Conservation (phyloP, 2,797 vertebrate genomes). For the Phrynocephalus vlangalii region DNA sequence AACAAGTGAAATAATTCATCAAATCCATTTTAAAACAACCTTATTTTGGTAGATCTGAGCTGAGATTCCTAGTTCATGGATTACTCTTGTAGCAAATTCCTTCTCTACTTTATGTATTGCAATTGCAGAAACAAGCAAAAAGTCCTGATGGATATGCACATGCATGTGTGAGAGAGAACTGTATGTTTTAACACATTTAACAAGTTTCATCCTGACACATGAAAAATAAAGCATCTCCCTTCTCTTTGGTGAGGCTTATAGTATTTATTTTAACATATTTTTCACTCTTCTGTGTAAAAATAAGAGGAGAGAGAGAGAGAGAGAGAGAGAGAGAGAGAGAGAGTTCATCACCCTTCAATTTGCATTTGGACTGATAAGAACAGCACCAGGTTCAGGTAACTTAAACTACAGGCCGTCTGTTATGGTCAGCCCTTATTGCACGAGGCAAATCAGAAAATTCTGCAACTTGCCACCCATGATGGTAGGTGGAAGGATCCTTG, state of each 20-base stretch:
- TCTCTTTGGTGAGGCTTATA: constrained; percentile 16
- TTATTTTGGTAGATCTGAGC: not conserved
- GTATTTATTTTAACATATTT: not conserved
- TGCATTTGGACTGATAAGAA: constrained; percentile 55
- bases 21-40: not conserved
- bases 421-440: constrained; percentile 47
- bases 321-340: no score
- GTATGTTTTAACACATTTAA: not conserved
- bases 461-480: constrained; percentile 47
- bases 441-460: constrained; percentile 42
- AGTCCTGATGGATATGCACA: not conserved
- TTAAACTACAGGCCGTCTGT: constrained; percentile 36
- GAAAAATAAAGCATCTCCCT: not conserved
- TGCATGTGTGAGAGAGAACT: not conserved
- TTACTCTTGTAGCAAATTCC: not conserved
- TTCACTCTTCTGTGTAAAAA: constrained; percentile 16
- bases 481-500: constrained; percentile 41
- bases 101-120: not conserved
- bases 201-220: not conserved
- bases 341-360: constrained; percentile 51
- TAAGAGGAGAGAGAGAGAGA: no score
- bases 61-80: not conserved
- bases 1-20: not conserved
- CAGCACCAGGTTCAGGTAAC: constrained; percentile 56
- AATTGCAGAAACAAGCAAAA: not conserved